These are phyloP conservation scores for Calidris pygmaea DNA, from an alignment of 2,113 vertebrate genomes.

Conservation along the genomic window DNA sequence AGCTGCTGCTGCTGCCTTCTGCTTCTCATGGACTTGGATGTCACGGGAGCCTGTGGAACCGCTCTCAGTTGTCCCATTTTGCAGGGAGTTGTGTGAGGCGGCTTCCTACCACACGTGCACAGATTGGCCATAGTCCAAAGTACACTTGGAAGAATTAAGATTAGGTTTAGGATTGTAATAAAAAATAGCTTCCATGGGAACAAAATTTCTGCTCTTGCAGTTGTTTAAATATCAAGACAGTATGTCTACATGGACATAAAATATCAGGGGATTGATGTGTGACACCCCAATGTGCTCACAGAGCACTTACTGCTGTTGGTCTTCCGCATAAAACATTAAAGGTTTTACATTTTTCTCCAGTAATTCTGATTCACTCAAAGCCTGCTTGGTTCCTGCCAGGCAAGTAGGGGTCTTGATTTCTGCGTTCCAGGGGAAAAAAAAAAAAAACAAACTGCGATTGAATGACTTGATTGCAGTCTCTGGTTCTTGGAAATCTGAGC, in stretches of 20 bases:
- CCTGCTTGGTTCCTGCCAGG: not conserved
- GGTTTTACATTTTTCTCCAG: not conserved
- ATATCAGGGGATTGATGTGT: not conserved
- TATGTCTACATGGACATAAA: not conserved
- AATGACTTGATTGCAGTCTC: not conserved
- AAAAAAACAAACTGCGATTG: not conserved
- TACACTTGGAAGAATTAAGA: conserved; percentile 41
- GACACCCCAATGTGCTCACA: accelerated
- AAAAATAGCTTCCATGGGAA: conserved; percentile 28
- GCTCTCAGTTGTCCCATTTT: not conserved
- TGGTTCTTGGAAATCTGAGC: not conserved
- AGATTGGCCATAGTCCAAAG: conserved; percentile 12
- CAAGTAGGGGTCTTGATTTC: not conserved
- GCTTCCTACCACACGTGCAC: conserved; percentile 29
- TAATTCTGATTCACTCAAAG: not conserved
- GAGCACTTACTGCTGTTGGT: not conserved
- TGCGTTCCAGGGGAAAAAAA: not conserved
- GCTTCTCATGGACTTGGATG: not conserved
- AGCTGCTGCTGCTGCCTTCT: not conserved
- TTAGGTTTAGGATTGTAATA: conserved; percentile 9
- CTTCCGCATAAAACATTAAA: not conserved
- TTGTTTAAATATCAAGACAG: not conserved
- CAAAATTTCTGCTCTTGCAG: not conserved
- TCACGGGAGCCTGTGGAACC: not conserved
- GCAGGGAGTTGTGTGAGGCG: not conserved